Conservation (phyloP, 1,140 invertebrate species). For the Macrobrachium rosenbergii region DNA sequence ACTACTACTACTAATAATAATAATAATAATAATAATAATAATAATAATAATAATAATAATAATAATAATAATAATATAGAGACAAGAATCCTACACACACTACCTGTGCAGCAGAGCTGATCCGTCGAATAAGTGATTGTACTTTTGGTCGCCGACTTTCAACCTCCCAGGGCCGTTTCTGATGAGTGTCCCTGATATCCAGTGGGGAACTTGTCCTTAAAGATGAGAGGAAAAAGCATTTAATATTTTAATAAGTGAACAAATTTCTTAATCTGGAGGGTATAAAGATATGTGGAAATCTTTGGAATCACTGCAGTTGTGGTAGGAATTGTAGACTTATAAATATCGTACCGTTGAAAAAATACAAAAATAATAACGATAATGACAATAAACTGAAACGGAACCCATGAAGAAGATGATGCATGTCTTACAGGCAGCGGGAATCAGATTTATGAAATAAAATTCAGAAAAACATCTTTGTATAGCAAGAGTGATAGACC, state of each 20-base stretch:
- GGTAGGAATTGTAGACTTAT: too few species aligned
- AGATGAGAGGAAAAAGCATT: neutral
- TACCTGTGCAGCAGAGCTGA: conserved; percentile 85
- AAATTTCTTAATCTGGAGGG: neutral
- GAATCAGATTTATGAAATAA: too few species aligned
- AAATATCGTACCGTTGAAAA: too few species aligned
- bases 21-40: neutral
- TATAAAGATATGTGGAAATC: too few species aligned
- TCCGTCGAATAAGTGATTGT: conserved; percentile 88
- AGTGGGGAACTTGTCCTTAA: conserved; percentile 69
- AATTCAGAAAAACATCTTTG: too few species aligned
- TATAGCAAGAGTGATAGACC: neutral
- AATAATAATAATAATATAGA: neutral
- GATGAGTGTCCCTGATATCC: conserved; percentile 83
- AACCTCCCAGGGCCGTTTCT: conserved; percentile 89
- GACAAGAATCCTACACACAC: neutral
- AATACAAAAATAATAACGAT: too few species aligned
- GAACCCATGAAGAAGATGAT: too few species aligned
- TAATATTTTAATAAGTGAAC: neutral
- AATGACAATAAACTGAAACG: too few species aligned
- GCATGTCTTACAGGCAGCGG: too few species aligned
- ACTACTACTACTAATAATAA: neutral
- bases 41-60: neutral
- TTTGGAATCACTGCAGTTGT: too few species aligned
- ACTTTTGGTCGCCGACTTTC: conserved; percentile 80